Base-by-base conservation (phyloP, 92 coral and sea anemone genomes). In the Montipora capitata region DNA sequence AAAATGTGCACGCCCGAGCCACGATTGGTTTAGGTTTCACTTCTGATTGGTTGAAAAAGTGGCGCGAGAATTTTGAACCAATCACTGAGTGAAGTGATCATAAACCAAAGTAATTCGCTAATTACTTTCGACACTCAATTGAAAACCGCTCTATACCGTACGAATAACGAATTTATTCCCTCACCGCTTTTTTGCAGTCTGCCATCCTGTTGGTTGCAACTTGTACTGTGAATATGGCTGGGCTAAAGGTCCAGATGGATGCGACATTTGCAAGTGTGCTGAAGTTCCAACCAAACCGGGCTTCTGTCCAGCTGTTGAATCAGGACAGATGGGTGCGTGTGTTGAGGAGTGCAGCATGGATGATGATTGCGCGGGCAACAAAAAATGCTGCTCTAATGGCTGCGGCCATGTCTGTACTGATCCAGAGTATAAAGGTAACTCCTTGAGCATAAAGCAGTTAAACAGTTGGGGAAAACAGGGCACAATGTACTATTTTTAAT, bases 211-310 rank as follows among this genome's bases (percentile, higher is more conserved):
- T 2, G 81, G 63, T 86, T 97, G 98, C 83, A 91, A 62, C 54
- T 85, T 95, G 94, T 97, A 94, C 90, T 97, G 99, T 74, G 62
- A 88, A 51, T 86, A 35, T 94, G 99, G 99, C 42, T 97, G 86
- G 80, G 98, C 77, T 35, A 94, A 94, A 57, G 98, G 93, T 72
- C 88, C 86, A 40, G 91, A 94, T 78, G 98, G 98, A 44, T 97
- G 99, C 51, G 95, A 97, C 2, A 81, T 90, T 1, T 97, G 99
- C 79, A 85, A 80, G 76, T 97, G 99, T 40, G 91, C 91, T 6
- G 72, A 56, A 7, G 94, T 66, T 40, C 93, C 96, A 3, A 43
- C 71, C 40, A 97, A 96, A 86, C 98, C 97, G 6, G 99, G 99
- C 44, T 87, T 90, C 81, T 97, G 99, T 69, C 94, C 97, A 5